Conservation (phyloP, 2,888 invertebrate species). For the Nemotelus pantherinus region DNA sequence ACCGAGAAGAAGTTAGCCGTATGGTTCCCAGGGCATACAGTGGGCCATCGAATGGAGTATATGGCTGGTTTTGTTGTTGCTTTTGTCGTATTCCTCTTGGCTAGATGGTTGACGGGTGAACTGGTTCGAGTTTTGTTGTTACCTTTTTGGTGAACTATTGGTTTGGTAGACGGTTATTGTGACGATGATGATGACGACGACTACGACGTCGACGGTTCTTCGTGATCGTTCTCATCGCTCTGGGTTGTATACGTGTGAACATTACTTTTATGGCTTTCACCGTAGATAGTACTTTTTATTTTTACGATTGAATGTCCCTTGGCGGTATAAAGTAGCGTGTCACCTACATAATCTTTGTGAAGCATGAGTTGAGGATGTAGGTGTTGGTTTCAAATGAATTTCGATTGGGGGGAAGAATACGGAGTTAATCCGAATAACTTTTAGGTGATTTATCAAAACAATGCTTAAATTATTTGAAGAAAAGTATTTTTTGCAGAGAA, state of each 20-base stretch:
- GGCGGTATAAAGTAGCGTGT: no score
- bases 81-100: not conserved
- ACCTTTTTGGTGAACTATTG: conserved; percentile 17
- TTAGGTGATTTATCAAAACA: no score
- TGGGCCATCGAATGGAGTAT: not conserved
- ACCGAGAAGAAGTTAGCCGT: not conserved
- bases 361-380: no score
- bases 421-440: no score
- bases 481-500: no score
- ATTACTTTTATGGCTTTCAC: conserved; percentile 38
- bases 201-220: not conserved
- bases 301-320: conserved; percentile 1
- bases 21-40: conserved; percentile 2
- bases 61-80: conserved; percentile 1
- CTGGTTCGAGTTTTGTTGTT: not conserved
- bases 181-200: no score
- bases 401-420: no score
- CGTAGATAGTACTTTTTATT: conserved; percentile 24
- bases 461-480: no score
- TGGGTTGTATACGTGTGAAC: conserved; percentile 37
- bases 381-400: no score
- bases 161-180: no score
- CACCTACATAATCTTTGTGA: no score
- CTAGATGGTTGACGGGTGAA: no score
- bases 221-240: conserved; percentile 26